Evolutionary conservation across 2,888 invertebrate genomes (phyloP).

Genomic region (Cerceris rybyensis): DNA sequence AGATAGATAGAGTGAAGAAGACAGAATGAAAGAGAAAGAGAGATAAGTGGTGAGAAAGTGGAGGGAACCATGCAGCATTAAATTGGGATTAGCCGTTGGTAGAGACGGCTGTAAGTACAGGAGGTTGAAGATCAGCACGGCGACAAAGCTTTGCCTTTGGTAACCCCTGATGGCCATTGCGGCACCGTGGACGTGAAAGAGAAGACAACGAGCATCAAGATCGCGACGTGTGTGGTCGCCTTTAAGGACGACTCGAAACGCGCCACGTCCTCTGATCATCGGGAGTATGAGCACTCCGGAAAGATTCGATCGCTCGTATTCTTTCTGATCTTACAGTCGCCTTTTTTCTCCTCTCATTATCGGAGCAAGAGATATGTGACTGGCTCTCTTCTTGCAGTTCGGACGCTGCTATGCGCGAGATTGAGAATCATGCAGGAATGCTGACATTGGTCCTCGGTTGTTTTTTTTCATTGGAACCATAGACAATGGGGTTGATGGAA

Average conservation of each 20-base stretch:
- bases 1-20: slow-evolving; percentile 18
- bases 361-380: not conserved
- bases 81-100: slow-evolving; percentile 65
- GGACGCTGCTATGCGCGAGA: too few relatives aligned
- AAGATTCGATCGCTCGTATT: not conserved
- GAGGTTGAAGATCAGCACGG: slow-evolving; percentile 61
- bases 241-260: slow-evolving; percentile 64
- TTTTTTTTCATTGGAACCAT: too few relatives aligned
- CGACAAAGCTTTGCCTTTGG: slow-evolving; percentile 60
- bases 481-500: too few relatives aligned
- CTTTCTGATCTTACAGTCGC: not conserved
- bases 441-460: too few relatives aligned
- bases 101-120: slow-evolving; percentile 54
- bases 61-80: slow-evolving; percentile 54
- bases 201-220: slow-evolving; percentile 66
- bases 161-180: slow-evolving; percentile 58
- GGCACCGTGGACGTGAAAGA: slow-evolving; percentile 58
- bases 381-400: not conserved
- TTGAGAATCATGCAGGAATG: too few relatives aligned
- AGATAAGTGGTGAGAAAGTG: slow-evolving; percentile 10
- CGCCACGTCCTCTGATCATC: slow-evolving; percentile 47
- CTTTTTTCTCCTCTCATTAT: not conserved
- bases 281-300: slow-evolving; percentile 1
- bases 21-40: slow-evolving; percentile 13
- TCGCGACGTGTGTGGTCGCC: slow-evolving; percentile 75